Conservation (phyloP, 2,797 vertebrate species). For the Rhynchotus rufescens region DNA sequence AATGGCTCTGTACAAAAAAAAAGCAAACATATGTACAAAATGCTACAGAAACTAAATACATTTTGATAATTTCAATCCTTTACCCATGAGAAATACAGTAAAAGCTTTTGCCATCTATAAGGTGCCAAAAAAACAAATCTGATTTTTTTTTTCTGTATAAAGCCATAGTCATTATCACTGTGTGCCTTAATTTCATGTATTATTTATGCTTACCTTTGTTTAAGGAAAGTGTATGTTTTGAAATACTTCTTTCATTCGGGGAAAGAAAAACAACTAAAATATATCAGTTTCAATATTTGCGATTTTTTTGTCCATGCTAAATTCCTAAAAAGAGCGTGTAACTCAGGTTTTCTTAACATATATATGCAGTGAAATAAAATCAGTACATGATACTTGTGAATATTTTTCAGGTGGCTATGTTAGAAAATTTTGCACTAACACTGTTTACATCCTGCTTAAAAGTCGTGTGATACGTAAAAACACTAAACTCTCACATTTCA, state of each 20-base stretch:
- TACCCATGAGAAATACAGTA: constrained; percentile 76
- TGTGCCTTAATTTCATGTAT: constrained; percentile 67
- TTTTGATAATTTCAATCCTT: constrained; percentile 74
- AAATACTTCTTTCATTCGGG: constrained; percentile 70
- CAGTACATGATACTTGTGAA: constrained; percentile 70
- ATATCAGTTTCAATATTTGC: constrained; percentile 61
- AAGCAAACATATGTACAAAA: constrained; percentile 86
- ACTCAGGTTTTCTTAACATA: constrained; percentile 61
- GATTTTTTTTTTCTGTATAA: constrained; percentile 65
- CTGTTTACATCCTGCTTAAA: constrained; percentile 68
- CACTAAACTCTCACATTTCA: constrained; percentile 67
- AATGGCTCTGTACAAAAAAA: constrained; percentile 88
- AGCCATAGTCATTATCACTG: constrained; percentile 68
- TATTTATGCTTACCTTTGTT: constrained; percentile 70
- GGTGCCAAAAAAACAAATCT: constrained; percentile 85
- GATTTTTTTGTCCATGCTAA: constrained; percentile 60
- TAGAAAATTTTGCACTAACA: constrained; percentile 74
- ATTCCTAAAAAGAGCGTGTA: constrained; percentile 74
- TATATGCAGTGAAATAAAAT: constrained; percentile 62
- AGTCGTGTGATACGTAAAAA: constrained; percentile 69
- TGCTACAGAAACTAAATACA: constrained; percentile 79
- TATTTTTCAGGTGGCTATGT: constrained; percentile 71
- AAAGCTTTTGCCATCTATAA: constrained; percentile 84
- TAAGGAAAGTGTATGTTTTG: constrained; percentile 73
- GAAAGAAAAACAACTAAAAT: constrained; percentile 51